phyloP scores from a whole-genome alignment of 2,888 invertebrate species.

The Cataglyphis cursor region DNA sequence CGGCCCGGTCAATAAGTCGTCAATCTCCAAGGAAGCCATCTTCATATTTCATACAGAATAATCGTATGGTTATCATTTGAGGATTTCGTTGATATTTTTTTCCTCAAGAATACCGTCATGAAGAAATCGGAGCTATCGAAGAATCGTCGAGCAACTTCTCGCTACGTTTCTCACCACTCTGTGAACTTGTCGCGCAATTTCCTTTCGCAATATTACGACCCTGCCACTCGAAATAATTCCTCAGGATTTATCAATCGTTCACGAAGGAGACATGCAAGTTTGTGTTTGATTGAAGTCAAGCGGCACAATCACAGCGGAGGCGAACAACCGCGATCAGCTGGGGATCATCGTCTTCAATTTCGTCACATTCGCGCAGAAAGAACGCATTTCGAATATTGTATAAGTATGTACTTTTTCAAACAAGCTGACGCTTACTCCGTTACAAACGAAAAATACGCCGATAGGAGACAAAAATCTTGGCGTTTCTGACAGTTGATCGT shows the following conservation, averaged over 20 bases:
- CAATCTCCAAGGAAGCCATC: conserved; percentile 91
- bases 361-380: not conserved
- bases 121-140: not conserved
- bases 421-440: not conserved
- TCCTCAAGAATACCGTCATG: conserved; percentile 22
- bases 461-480: not conserved
- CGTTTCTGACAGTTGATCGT: conserved; percentile 41
- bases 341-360: conserved; percentile 2
- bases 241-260: not conserved
- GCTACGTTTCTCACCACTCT: not conserved
- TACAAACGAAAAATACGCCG: not conserved
- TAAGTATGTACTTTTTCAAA: not conserved
- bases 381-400: not conserved
- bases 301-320: not conserved
- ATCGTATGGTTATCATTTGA: conserved; percentile 32
- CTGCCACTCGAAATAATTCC: not conserved
- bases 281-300: not conserved
- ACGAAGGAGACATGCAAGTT: not conserved
- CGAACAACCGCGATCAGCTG: not conserved
- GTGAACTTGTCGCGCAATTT: not conserved
- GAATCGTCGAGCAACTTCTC: not conserved
- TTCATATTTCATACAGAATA: conserved; percentile 25
- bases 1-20: conserved; percentile 94
- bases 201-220: not conserved
- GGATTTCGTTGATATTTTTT: conserved; percentile 12